phyloP scores from a whole-genome alignment of 1,140 invertebrate species.

The Plectrocnemia conspersa region DNA sequence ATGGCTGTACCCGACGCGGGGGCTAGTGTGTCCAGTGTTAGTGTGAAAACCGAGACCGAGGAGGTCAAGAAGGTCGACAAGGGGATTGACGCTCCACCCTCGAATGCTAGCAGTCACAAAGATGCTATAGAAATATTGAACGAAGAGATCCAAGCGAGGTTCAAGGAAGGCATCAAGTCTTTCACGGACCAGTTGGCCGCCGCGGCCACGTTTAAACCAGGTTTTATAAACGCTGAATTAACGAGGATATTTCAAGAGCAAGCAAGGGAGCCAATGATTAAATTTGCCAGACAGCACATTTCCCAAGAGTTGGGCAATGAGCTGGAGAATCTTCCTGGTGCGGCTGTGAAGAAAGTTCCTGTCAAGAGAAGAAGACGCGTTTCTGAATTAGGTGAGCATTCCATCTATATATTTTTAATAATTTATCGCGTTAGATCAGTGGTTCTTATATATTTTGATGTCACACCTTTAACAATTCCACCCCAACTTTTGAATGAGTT shows the following conservation, averaged over 20 bases:
- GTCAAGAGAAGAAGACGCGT: conserved; percentile 46
- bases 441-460: too few species aligned
- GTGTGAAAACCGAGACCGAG: not conserved
- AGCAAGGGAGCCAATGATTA: conserved; percentile 37
- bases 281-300: conserved; percentile 39
- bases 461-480: too few species aligned
- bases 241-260: conserved; percentile 35
- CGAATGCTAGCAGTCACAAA: conserved; percentile 16
- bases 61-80: conserved; percentile 3
- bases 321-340: conserved; percentile 48
- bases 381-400: conserved; percentile 44
- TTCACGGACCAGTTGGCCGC: conserved; percentile 32
- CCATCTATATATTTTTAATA: not conserved
- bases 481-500: too few species aligned
- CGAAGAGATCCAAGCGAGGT: conserved; percentile 33
- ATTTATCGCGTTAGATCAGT: too few species aligned
- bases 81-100: not conserved
- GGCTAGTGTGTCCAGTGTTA: not conserved
- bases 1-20: not conserved
- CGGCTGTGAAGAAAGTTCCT: conserved; percentile 45
- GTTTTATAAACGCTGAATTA: conserved; percentile 31
- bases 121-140: conserved; percentile 32
- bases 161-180: conserved; percentile 33
- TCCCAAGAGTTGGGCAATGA: conserved; percentile 49
- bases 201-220: conserved; percentile 28